These are phyloP conservation scores for Pterocles gutturalis DNA, from an alignment of 2,113 vertebrate genomes.

Conservation along the genomic window DNA sequence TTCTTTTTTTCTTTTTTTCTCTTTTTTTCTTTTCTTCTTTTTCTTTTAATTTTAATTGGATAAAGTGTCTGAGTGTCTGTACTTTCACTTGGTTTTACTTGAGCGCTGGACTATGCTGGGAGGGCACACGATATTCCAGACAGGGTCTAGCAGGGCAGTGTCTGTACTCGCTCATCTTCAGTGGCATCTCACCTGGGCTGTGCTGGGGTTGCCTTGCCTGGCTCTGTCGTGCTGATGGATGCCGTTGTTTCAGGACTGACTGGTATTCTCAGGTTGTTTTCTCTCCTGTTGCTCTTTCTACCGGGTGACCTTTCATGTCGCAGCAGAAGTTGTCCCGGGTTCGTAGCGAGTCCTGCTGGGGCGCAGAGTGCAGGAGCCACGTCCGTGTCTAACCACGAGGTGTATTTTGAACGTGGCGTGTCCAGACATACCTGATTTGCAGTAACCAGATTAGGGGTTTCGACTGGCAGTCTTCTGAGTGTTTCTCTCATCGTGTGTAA, in stretches of 20 bases:
- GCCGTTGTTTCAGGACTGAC: background rate
- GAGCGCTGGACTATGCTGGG: background rate
- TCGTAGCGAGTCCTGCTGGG: background rate
- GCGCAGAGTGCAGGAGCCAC: background rate
- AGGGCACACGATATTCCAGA: background rate
- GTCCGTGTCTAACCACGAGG: background rate
- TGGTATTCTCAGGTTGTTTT: background rate
- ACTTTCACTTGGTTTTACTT: background rate
- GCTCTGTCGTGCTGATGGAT: background rate
- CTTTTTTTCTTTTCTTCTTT: background rate
- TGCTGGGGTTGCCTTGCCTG: background rate
- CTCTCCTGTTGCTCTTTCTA: background rate
- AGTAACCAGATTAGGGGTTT: conserved; percentile 46
- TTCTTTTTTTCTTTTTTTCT: too few species aligned
- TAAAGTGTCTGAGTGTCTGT: background rate
- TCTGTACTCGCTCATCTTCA: background rate
- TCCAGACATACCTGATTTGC: conserved; percentile 49
- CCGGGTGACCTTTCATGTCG: background rate
- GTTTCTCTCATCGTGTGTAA: conserved; percentile 12
- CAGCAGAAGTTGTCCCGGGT: background rate
- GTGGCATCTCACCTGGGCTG: background rate
- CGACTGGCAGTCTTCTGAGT: conserved; percentile 8
- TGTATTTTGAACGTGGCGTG: background rate
- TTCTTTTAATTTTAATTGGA: background rate
- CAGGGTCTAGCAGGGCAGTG: background rate